Base-by-base conservation (phyloP, 35 echinoderm and acorn worm genomes). In the Ophiothrix spiculata region DNA sequence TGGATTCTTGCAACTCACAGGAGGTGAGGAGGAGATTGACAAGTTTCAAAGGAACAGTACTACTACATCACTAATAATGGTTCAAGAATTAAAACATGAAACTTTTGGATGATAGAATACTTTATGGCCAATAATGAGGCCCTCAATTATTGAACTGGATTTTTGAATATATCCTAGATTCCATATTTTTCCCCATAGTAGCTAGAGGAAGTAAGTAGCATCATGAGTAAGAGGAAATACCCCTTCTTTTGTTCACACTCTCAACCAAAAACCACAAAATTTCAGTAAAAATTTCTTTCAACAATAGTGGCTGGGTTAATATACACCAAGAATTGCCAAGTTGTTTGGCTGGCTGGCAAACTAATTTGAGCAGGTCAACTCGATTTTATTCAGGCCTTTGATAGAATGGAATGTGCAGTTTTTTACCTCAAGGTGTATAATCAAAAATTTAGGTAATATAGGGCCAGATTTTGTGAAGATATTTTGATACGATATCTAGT, bases 151-250 rank as follows among this genome's bases (percentile, higher is more conserved):
- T n/a, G n/a, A n/a, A n/a, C n/a, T n/a, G n/a, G n/a, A n/a, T n/a
- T n/a, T n/a, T n/a, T n/a, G n/a, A n/a, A n/a, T n/a, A n/a, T n/a
- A n/a, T n/a, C n/a, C n/a, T n/a, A n/a, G n/a, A n/a, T n/a, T n/a
- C n/a, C n/a, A n/a, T n/a, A n/a, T n/a, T n/a, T n/a, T n/a, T n/a
- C n/a, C n/a, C n/a, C n/a, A n/a, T n/a, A n/a, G n/a, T n/a, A n/a
- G n/a, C n/a, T n/a, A n/a, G n/a, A n/a, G n/a, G n/a, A n/a, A n/a
- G n/a, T n/a, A n/a, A n/a, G n/a, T n/a, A n/a, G n/a, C n/a, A n/a
- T n/a, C n/a, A n/a, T n/a, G n/a, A n/a, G n/a, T n/a, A n/a, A n/a
- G 29, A 69, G 60, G 60, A 69, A 69, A 69, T 69, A 69, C 60
- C 60, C 25, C 60, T 28, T 69, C 6, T 10, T 49, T 15, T 69